phyloP scores from a whole-genome alignment of 2,888 invertebrate species.

The Sialis fuliginosa region DNA sequence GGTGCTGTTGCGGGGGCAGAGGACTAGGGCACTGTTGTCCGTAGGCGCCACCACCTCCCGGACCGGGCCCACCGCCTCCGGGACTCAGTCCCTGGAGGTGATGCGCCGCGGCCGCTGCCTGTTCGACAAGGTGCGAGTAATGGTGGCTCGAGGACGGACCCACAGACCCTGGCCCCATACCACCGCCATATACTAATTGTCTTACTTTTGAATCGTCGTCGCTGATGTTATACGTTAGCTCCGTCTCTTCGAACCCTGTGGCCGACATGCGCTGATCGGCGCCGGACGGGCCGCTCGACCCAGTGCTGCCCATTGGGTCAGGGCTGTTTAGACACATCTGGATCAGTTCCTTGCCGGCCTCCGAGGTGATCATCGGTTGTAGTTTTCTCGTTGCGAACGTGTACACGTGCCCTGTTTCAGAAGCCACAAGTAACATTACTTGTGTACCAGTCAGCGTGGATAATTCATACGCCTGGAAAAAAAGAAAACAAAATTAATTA shows the following conservation, averaged over 20 bases:
- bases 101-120: slow-evolving; percentile 13
- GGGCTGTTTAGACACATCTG: slow-evolving; percentile 98
- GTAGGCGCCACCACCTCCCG: slow-evolving; percentile 19
- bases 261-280: slow-evolving; percentile 95
- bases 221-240: slow-evolving; percentile 89
- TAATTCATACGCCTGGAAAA: slow-evolving; percentile 89
- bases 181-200: slow-evolving; percentile 73
- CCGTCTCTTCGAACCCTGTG: slow-evolving; percentile 96
- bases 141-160: slow-evolving; percentile 23
- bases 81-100: slow-evolving; percentile 42
- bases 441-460: slow-evolving; percentile 98
- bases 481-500: background rate
- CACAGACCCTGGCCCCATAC: slow-evolving; percentile 22
- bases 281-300: slow-evolving; percentile 35
- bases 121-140: slow-evolving; percentile 24
- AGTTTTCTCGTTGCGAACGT: slow-evolving; percentile 97
- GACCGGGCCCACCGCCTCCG: slow-evolving; percentile 36
- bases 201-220: slow-evolving; percentile 96
- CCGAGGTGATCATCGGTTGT: slow-evolving; percentile 98
- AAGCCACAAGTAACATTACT: slow-evolving; percentile 97
- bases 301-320: slow-evolving; percentile 48
- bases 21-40: slow-evolving; percentile 57
- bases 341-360: slow-evolving; percentile 91
- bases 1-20: slow-evolving; percentile 38
- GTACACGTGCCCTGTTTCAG: slow-evolving; percentile 98